Conservation (phyloP, 2,113 vertebrate genomes). For the Telmatochromis bifrenatus region DNA sequence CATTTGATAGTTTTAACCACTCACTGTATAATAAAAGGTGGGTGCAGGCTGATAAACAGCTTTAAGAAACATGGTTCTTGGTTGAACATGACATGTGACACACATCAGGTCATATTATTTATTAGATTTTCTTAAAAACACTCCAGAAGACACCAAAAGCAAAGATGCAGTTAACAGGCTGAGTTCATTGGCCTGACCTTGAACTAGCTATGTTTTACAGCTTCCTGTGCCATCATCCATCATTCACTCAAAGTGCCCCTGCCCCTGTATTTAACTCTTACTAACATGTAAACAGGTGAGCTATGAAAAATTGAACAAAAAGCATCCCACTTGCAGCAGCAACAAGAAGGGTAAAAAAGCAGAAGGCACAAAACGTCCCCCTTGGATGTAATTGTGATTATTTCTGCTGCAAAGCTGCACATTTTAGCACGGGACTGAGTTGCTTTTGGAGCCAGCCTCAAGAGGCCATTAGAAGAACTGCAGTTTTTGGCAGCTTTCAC, state of each 20-base stretch:
- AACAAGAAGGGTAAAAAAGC: not conserved
- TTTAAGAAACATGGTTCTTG: not conserved
- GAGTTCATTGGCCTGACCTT: not conserved
- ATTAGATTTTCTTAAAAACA: not conserved
- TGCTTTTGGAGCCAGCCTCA: not conserved
- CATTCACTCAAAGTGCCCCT: not conserved
- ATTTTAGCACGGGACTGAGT: not conserved
- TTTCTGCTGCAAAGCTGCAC: not conserved
- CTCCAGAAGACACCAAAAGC: not conserved
- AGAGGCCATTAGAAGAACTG: not conserved
- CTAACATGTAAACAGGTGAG: not conserved
- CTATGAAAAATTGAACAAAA: not conserved
- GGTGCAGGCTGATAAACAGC: not conserved
- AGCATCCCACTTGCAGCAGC: rapidly evolving
- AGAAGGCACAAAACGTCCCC: not conserved
- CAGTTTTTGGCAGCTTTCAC: not conserved
- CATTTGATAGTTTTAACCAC: not conserved
- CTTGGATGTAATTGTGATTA: not conserved
- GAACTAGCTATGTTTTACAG: not conserved
- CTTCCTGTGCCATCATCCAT: not conserved
- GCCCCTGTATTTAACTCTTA: not conserved
- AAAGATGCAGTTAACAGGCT: not conserved
- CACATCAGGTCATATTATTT: not conserved
- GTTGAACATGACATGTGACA: not conserved
- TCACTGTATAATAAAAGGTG: not conserved